Base-by-base conservation (phyloP, 2,888 invertebrate genomes). In the Pogonocherus hispidulus region DNA sequence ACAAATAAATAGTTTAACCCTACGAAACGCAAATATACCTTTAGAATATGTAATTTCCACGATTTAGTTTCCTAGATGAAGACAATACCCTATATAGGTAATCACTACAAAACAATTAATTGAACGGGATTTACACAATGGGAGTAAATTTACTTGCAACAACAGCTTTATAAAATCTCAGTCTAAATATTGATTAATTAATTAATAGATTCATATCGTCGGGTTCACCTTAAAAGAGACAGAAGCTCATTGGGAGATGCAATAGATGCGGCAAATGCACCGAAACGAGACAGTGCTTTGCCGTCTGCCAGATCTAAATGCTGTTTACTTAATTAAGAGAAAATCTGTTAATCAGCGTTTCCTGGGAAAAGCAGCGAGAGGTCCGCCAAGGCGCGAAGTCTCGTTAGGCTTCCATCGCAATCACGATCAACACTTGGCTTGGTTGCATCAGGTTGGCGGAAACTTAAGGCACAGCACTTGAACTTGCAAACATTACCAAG, bases 401-500 rank as follows among this genome's bases (percentile, higher is more conserved):
- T 32, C 47, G 47, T 66, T 66, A 63, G 51, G 63, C 47, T 47
- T 46, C 46, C 59, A 68, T 67, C 66, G 69, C 71, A 72, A 73
- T 70, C 71, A 69, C 69, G 67, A 74, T 75, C 67, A 75, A 74
- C 74, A 74, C 69, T 66, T 71, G 56, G 67, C 46, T 27, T 9
- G 32, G 44, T 19, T 55, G 37, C 55, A 55, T 55, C 55, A 37
- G 20, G 55, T 55, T 55, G 35, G 52, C n/a, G 14, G 32, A 18
- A 20, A 35, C 19, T 27, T 35, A 18, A 55, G 27, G 32, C 20
- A 27, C 19, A n/a, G 52, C 52, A 52, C 23, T 16, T 23, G 52
- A 14, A 55, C 55, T 55, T 37, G 79, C 73, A 76, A 76, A 78
- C 78, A 76, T 73, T 76, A 78, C 77, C 78, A 79, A 75, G 76